A percentile compares a stretch with the other conserved stretches of the same genome.
Conservation (phyloP, 2,888 invertebrate species). For the Brassicogethes aeneus region DNA sequence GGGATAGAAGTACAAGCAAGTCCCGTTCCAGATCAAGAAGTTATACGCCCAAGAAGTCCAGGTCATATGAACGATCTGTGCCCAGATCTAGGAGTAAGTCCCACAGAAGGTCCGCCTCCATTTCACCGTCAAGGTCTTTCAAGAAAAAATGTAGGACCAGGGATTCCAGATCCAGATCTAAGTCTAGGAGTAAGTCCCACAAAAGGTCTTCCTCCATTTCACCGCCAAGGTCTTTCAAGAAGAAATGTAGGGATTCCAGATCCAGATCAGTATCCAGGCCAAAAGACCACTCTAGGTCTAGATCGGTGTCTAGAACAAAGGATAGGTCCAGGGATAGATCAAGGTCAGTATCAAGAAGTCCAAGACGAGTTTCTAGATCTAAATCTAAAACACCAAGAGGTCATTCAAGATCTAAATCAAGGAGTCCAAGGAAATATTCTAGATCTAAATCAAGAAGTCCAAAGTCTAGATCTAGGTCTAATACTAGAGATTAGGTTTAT, state of each 20-base stretch:
- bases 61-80: too few species aligned
- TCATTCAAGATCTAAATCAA: too few species aligned
- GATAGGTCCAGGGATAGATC: too few species aligned
- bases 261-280: conserved; percentile 43
- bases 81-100: too few species aligned
- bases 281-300: conserved; percentile 31
- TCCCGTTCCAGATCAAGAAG: conserved; percentile 25
- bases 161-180: conserved; percentile 20
- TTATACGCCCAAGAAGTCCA: conserved; percentile 13
- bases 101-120: conserved; percentile 15
- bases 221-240: conserved; percentile 14
- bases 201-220: conserved; percentile 11
- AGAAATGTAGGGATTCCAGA: conserved; percentile 12
- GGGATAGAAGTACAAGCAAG: conserved; percentile 48
- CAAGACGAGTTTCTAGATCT: too few species aligned
- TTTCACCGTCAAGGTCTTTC: conserved; percentile 12
- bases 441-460: too few species aligned
- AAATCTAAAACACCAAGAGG: too few species aligned
- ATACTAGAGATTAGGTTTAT: too few species aligned
- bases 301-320: conserved; percentile 11
- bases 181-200: conserved; percentile 47
- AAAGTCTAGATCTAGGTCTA: too few species aligned
- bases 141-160: conserved; percentile 15
- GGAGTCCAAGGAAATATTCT: too few species aligned
- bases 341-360: too few species aligned